Base-by-base conservation (phyloP, 2,888 invertebrate species). In the Eudiplozoon nipponicum region DNA sequence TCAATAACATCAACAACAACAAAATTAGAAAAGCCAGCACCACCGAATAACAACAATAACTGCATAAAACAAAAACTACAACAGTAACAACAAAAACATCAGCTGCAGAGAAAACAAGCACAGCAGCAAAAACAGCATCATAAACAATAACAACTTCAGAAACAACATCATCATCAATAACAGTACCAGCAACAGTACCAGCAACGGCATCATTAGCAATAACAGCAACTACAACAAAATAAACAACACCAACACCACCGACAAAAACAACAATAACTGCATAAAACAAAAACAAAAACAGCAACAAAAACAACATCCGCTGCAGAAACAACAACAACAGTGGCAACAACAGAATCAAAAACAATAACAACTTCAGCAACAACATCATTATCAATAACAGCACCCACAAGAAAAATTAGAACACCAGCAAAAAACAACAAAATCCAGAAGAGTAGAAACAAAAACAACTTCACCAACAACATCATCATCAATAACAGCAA, bases 401-500 rank as follows among this genome's bases (percentile, higher is more conserved):
- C n/a, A n/a, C n/a, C n/a, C n/a, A n/a, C n/a, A n/a, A n/a, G n/a
- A n/a, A n/a, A n/a, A n/a, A n/a, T n/a, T n/a, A n/a, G n/a, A n/a
- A n/a, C n/a, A n/a, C n/a, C n/a, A n/a, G n/a, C n/a, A n/a, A n/a
- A n/a, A n/a, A n/a, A n/a, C n/a, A n/a, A n/a, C n/a, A n/a, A n/a
- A n/a, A n/a, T n/a, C n/a, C n/a, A n/a, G n/a, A n/a, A n/a, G n/a
- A n/a, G n/a, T n/a, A n/a, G n/a, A n/a, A n/a, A n/a, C 33, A 31
- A 31, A 9, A 31, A 31, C 33, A 31, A 31, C 33, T n/a, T 7
- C 33, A 31, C 9, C 33, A 31, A 31, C 33, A 31, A 31, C 33
- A 31, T n/a, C 33, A 31, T n/a, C 33, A 31, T n/a, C 33, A 31
- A 31, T 15, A 31, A 31, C 33, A 31, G 15, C 33, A 31, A 31